Base-by-base conservation (phyloP, 1,140 invertebrate species). In the Eufriesea mexicana region DNA sequence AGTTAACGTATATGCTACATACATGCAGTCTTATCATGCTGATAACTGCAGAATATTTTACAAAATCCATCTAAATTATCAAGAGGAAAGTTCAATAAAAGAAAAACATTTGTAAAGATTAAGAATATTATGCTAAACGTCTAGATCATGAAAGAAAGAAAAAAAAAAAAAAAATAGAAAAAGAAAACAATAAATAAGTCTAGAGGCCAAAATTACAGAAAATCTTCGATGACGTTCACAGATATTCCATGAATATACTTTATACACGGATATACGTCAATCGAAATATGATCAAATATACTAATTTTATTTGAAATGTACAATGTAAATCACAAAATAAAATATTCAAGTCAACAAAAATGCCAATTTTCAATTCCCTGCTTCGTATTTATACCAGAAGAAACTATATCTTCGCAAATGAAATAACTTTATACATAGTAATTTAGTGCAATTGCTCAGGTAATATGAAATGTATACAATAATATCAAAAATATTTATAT, bases 31-130 rank as follows among this genome's bases (percentile, higher is more conserved):
- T 47, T 59, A 68, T 68, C 28, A 16, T 14, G 10, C 8, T 18
- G 54, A 82, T 82, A 82, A 76, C 25, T 47, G n/a, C 16, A 55
- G 12, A 10, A 66, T 1, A 47, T 55, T 42, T 71, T 76, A 10
- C n/a, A 18, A 57, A 55, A 61, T 54, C 2, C 12, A 16, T 75
- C 28, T 25, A 18, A 57, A 35, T 54, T 75, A 81, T 79, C 54
- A 12, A 2, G 28, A n/a, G 18, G 54, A 76, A 51, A 35, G 42
- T 67, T 35, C 9, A 18, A 35, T 20, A 23, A 23, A 66, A 28
- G 14, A 71, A 35, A 4, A 81, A 54, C 16, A 28, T 14, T 66
- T n/a, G 2, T 0, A 8, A 45, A 54, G 7, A 47, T 51, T 23
- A 28, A 45, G 12, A 59, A 55, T 28, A 20, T 25, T 9, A 18